Conservation (phyloP, 2,888 invertebrate genomes). For the Rhimphoctona megacephalus region DNA sequence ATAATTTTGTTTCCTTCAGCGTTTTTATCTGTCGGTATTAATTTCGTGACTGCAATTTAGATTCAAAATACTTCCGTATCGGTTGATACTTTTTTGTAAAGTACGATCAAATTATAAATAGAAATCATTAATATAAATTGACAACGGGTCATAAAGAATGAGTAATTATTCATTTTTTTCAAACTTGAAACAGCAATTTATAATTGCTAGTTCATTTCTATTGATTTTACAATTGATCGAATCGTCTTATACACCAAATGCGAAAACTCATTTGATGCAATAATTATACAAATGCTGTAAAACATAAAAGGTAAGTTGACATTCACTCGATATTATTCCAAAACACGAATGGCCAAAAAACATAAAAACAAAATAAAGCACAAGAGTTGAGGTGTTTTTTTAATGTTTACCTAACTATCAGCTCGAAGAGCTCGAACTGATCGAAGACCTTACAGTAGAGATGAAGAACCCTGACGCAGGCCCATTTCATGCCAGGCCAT, state of each 20-base stretch:
- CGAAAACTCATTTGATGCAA: not conserved
- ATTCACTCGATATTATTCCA: not conserved
- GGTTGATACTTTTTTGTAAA: not conserved
- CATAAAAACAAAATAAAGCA: not conserved
- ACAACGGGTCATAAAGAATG: too few relatives aligned
- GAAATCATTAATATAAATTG: not conserved
- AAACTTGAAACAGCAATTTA: not conserved
- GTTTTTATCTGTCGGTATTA: not conserved
- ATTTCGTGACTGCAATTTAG: not conserved
- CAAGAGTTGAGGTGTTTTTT: not conserved
- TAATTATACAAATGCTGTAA: not conserved
- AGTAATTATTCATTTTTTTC: not conserved
- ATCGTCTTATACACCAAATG: not conserved
- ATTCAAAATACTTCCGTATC: not conserved
- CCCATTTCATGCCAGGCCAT: constrained; percentile 94
- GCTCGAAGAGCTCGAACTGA: constrained; percentile 91
- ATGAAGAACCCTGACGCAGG: constrained; percentile 93
- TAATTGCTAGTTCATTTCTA: not conserved
- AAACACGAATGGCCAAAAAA: not conserved
- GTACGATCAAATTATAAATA: not conserved
- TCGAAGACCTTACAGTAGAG: constrained; percentile 96
- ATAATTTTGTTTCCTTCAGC: not conserved
- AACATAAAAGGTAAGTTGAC: not conserved
- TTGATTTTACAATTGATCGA: not conserved
- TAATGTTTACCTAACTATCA: constrained; percentile 90